Percentiles rank a stretch among this genome's conserved stretches.
Conservation (phyloP, 2,797 vertebrate species). For the Smutsia temminckii region DNA sequence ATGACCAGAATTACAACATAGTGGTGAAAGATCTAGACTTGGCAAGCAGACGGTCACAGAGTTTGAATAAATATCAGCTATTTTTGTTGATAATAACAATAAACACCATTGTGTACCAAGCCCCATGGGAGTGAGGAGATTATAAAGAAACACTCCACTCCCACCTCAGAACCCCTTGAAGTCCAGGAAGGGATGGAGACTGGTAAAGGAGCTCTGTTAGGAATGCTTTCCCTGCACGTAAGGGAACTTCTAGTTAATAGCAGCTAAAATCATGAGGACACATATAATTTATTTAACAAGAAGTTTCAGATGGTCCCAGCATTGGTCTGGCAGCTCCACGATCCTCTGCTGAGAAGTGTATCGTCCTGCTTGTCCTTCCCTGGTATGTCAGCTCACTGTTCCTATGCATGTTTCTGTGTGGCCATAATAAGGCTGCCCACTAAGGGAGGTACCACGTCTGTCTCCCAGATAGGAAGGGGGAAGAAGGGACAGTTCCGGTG, state of each 20-base stretch:
- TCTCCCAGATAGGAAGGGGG: neutral
- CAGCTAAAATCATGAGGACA: neutral
- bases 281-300: neutral
- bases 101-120: neutral
- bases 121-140: neutral
- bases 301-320: neutral
- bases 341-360: neutral
- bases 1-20: conserved; percentile 18
- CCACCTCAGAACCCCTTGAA: neutral
- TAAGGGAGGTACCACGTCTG: neutral
- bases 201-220: neutral
- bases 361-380: neutral
- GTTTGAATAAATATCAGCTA: conserved; percentile 4
- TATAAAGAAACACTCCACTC: neutral
- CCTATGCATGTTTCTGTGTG: neutral
- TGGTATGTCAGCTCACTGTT: too few species aligned
- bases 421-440: neutral
- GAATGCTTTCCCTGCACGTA: neutral
- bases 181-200: neutral
- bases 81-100: neutral
- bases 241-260: neutral
- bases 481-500: neutral
- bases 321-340: neutral
- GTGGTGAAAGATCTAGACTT: neutral
- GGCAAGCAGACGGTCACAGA: neutral